phyloP scores from a whole-genome alignment of 1,140 invertebrate species.

The Macrobrachium rosenbergii region DNA sequence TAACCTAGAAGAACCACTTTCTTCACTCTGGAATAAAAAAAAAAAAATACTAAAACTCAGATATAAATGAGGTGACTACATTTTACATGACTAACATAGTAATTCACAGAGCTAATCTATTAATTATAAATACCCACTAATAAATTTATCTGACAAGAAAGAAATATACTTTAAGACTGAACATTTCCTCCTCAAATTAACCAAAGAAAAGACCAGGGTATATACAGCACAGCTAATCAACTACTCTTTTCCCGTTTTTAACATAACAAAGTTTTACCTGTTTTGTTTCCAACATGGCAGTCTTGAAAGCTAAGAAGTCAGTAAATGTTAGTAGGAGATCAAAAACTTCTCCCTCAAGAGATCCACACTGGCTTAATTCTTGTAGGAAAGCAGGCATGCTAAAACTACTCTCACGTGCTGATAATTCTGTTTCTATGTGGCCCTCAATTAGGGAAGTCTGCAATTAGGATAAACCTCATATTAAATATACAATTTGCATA shows the following conservation, averaged over 20 bases:
- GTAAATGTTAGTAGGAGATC: constrained; percentile 37
- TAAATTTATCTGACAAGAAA: background rate
- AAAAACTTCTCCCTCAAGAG: constrained; percentile 39
- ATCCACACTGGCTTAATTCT: background rate
- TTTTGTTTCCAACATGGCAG: constrained; percentile 41
- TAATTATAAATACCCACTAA: background rate
- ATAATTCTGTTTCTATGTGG: constrained; percentile 40
- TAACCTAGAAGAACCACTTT: constrained; percentile 26
- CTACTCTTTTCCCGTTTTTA: background rate
- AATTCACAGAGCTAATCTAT: background rate
- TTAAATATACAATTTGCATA: background rate
- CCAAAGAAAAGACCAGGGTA: background rate
- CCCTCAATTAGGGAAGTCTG: constrained; percentile 39
- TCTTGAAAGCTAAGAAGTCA: constrained; percentile 39
- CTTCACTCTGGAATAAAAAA: constrained; percentile 21
- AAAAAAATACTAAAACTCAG: background rate
- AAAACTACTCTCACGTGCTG: constrained; percentile 3
- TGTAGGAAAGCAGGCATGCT: constrained; percentile 27
- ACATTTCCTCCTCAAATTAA: background rate
- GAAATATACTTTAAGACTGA: no score
- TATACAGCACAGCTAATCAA: no score
- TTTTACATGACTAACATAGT: background rate
- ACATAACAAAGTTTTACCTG: constrained; percentile 6
- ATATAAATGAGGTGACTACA: no score
- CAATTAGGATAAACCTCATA: background rate